These are phyloP conservation scores for Apotomis capreana DNA, from an alignment of 2,888 invertebrate species.

Conservation along the genomic window DNA sequence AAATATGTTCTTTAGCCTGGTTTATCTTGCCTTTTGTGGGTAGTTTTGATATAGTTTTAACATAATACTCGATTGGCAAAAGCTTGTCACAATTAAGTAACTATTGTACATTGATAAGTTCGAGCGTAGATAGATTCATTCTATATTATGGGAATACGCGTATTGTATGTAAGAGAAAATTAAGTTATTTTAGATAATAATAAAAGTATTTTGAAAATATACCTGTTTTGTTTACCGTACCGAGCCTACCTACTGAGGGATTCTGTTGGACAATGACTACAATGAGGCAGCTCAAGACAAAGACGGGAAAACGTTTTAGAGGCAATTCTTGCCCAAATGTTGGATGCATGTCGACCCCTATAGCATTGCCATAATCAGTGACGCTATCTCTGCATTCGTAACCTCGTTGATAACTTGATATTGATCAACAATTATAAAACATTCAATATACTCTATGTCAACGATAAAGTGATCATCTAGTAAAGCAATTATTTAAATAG, in stretches of 20 bases:
- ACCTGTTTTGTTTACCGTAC: constrained; percentile 42
- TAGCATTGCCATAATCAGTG: too few species aligned
- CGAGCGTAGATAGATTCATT: constrained; percentile 31
- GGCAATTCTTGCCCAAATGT: too few species aligned
- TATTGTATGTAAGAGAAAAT: constrained; percentile 43
- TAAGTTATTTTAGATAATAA: constrained; percentile 52
- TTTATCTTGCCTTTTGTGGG: constrained; percentile 40
- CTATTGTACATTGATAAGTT: constrained; percentile 56
- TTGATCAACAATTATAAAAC: too few species aligned
- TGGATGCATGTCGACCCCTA: too few species aligned
- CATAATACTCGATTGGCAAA: constrained; percentile 67
- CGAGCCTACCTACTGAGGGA: background rate
- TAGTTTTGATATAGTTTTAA: constrained; percentile 38
- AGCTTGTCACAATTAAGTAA: constrained; percentile 54
- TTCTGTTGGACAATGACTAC: too few species aligned
- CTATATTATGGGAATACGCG: constrained; percentile 40
- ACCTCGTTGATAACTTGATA: too few species aligned
- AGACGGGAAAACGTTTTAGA: too few species aligned
- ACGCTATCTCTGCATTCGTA: too few species aligned
- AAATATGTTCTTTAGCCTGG: constrained; percentile 37
- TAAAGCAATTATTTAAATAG: too few species aligned
- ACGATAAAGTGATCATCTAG: too few species aligned
- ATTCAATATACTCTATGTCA: too few species aligned
- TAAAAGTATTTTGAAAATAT: constrained; percentile 55
- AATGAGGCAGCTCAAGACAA: too few species aligned